Base-by-base conservation (phyloP, 2,797 vertebrate species). In the Hozukius guyotensis region DNA sequence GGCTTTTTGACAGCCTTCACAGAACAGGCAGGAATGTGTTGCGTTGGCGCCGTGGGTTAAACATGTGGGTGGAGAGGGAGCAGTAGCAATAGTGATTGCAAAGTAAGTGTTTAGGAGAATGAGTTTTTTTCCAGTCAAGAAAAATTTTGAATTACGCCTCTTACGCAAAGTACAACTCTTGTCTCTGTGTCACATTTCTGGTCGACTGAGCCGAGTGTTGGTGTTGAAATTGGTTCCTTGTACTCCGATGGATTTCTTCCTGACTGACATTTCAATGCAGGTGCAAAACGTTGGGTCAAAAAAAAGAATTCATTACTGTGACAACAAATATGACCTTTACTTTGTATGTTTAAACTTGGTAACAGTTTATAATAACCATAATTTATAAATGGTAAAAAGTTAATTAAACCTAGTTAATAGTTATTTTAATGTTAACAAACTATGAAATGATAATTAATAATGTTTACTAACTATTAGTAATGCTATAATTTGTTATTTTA, bases 1-100 rank as follows among this genome's bases (percentile, higher is more conserved):
- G 76, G 67, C 72, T 66, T 83, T 77, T 86, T 81, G 82, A 86
- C 77, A 80, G 65, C 73, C 75, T 68, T 82, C 63, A 57, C 31
- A 78, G 59, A 82, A 49, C 76, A 81, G 81, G 42, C 79, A 65
- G 75, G 49, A 82, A 56, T 16, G 20, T 82, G 78, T 86, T 82
- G 71, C 55, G 2, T 67, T 68, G 65, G 46, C 2, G 5, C n/a
- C 59, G 75, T 59, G 65, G 78, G 78, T 86, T 86, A 80, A 87
- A 81, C 49, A 29, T 70, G 87, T 82, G 74, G 69, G 82, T 74
- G 71, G 66, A 70, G 56, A 59, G 64, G 56, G 66, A 64, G 52
- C 38, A 63, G 32, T 12, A 62, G 49, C 2, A 20, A 64, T 31
- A 64, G 65, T 65, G 32, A 63, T 76, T 55, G 71, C 52, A 60